A percentile compares a stretch with the other conserved stretches of the same genome.
phyloP scores from a whole-genome alignment of 2,797 vertebrate genomes.

The Periparus ater region DNA sequence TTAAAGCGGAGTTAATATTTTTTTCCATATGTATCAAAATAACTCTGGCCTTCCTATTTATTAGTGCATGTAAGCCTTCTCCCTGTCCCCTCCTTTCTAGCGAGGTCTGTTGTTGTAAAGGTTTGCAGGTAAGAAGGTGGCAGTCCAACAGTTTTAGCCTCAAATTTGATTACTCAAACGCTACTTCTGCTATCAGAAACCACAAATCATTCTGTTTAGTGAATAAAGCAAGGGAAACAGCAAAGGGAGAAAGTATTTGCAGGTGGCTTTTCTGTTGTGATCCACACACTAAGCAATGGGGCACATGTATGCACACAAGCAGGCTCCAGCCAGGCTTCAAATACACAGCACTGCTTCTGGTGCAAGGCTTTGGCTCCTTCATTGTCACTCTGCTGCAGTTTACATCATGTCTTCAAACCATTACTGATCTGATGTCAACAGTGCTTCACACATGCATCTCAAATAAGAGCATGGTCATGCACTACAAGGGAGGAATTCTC shows the following conservation, averaged over 20 bases:
- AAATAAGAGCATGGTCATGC: not conserved
- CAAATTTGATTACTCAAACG: not conserved
- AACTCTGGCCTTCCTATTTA: not conserved
- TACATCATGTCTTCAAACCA: not conserved
- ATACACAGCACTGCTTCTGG: fast-evolving
- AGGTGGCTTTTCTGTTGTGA: not conserved
- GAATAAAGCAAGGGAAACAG: not conserved
- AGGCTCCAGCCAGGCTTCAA: not conserved
- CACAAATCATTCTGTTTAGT: not conserved
- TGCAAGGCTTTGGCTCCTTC: not conserved
- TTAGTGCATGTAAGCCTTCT: not conserved
- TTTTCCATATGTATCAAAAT: not conserved
- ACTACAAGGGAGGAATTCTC: not conserved
- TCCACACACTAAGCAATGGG: not conserved
- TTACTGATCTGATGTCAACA: not conserved
- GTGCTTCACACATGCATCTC: not conserved
- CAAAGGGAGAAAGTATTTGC: not conserved
- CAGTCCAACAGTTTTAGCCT: fast-evolving
- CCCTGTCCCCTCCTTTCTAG: not conserved
- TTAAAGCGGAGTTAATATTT: slow-evolving; percentile 25
- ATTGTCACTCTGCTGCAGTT: not conserved
- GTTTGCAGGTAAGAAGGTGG: not conserved
- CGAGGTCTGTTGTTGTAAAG: not conserved
- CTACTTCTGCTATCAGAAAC: not conserved
- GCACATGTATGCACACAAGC: fast-evolving